Evolutionary conservation across 2,113 vertebrate species (phyloP), one percentile per base, ranked within the genome.

Genomic region (Cromileptes altivelis): DNA sequence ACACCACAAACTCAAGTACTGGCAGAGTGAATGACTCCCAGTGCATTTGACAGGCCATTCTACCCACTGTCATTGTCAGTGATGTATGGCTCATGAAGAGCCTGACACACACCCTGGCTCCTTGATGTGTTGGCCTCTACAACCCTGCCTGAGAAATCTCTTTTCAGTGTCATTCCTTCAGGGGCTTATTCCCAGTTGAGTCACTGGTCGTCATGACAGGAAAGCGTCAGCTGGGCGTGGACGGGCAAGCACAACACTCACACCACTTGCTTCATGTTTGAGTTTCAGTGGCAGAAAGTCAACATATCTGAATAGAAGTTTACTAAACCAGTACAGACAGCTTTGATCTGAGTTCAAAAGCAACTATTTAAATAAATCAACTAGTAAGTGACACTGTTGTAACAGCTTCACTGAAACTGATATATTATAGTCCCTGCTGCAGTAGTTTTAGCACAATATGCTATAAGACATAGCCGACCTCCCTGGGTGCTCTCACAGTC

Each of bases 261-360:
- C 81, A 77, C 69, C 82, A 78, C 75, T 70, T 21, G 37, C 75
- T 77, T 79, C 6, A 55, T 93, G 91, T 94, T 94, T 94, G 91
- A 92, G 88, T 94, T 92, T 92, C 89, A 91, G 83, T 86, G 83
- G 89, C 80, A 88, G 74, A 84, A 78, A 85, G 89, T 91, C 89
- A 91, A 93, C 86, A 91, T 70, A 12, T 50, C 27, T 80, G 63
- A 55, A 70, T 65, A 70, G 82, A 88, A 49, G 74, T 89, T 78
- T 81, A 85, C 79, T 81, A 70, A 80, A 57, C 65, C 75, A 61
- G 61, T 64, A 62, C 64, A 78, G 73, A 89, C 77, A 74, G 30
- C 90, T 91, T 88, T 85, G 73, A 90, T 86, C 65, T 42, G n/a
- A 53, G 11, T 76, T 73, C 67, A 80, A 85, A 82, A 30, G 75